Conservation (phyloP, 1,140 invertebrate species). For the Hesperophylax magnus region DNA sequence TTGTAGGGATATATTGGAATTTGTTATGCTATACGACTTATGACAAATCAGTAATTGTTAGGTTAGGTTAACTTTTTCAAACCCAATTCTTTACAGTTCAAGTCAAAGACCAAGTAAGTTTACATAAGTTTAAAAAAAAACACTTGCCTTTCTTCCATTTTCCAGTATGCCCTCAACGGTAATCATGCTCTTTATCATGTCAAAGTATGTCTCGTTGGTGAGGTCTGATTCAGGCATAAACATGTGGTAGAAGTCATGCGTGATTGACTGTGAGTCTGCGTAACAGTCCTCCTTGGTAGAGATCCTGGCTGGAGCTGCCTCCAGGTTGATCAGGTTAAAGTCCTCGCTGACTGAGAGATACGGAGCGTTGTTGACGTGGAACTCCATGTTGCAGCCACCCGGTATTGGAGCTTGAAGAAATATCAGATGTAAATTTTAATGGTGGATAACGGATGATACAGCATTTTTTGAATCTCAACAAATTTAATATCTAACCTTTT, state of each 20-base stretch:
- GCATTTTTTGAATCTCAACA: no score
- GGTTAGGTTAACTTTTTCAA: no score
- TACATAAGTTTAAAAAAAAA: constrained; percentile 32
- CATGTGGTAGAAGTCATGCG: constrained; percentile 76
- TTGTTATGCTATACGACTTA: no score
- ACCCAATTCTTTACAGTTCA: background rate
- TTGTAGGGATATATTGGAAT: no score
- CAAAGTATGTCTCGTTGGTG: constrained; percentile 73
- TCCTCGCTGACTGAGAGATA: constrained; percentile 72
- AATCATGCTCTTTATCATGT: constrained; percentile 75
- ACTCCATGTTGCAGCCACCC: constrained; percentile 84
- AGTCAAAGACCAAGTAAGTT: background rate
- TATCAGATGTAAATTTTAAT: no score
- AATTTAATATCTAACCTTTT: no score
- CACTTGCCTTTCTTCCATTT: constrained; percentile 74
- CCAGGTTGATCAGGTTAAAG: constrained; percentile 72
- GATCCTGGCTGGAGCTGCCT: constrained; percentile 72
- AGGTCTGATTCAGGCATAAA: constrained; percentile 75
- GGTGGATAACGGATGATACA: no score
- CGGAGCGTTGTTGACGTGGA: constrained; percentile 75
- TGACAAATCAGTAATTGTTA: no score
- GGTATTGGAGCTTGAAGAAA: constrained; percentile 77
- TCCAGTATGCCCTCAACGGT: constrained; percentile 71
- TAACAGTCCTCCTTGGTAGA: constrained; percentile 57
- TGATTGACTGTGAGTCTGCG: constrained; percentile 63